These are phyloP conservation scores for Semnornis frantzii DNA, from an alignment of 2,113 vertebrate species.

Conservation along the genomic window DNA sequence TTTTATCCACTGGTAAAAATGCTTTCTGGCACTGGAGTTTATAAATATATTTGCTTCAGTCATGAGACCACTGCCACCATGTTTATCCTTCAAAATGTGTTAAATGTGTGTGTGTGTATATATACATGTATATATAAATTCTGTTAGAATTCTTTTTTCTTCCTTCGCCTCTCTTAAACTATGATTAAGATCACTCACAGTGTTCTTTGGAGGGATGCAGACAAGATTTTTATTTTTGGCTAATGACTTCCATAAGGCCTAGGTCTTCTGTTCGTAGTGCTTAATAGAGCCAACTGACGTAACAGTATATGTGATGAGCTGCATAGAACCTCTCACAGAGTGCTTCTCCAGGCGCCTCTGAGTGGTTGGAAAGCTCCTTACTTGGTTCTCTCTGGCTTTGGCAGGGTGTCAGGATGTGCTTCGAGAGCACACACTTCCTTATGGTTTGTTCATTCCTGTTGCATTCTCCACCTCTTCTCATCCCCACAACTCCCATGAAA, in stretches of 20 bases:
- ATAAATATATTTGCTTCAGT: slow-evolving; percentile 1
- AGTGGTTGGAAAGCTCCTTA: too few species aligned
- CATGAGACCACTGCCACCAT: slow-evolving; percentile 3
- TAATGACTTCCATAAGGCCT: background rate
- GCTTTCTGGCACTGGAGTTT: background rate
- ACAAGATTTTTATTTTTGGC: background rate
- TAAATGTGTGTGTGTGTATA: background rate
- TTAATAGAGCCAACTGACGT: background rate
- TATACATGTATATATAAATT: background rate
- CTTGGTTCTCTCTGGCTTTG: background rate
- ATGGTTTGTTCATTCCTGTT: fast-evolving
- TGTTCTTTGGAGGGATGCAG: background rate
- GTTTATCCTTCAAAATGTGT: slow-evolving; percentile 30
- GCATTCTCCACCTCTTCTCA: background rate
- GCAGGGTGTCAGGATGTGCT: too few species aligned
- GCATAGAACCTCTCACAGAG: too few species aligned
- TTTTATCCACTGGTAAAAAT: slow-evolving; percentile 34
- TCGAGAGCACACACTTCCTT: background rate
- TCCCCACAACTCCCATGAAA: background rate
- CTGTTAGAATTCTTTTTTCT: slow-evolving; percentile 13
- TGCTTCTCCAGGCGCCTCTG: background rate
- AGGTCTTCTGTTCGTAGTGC: background rate
- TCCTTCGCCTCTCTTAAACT: background rate
- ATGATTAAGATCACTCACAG: background rate
- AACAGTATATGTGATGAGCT: background rate